Base-by-base conservation (phyloP, 2,888 invertebrate genomes). In the Drosophila greeni region DNA sequence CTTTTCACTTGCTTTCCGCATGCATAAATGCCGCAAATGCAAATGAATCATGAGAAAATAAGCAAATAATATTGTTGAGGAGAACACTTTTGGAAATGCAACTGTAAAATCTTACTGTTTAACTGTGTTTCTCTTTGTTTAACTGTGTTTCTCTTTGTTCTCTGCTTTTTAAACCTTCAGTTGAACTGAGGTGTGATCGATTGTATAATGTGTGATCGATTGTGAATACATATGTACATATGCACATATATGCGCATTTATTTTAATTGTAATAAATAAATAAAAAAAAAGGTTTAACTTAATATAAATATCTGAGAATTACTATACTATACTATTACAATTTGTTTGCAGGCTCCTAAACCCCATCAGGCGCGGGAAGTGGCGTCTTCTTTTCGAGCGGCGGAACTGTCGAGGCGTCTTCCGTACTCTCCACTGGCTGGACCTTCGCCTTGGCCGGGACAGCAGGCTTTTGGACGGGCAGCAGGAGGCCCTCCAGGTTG, bases 401-500 rank as follows among this genome's bases (percentile, higher is more conserved):
- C 8, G 40, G 58, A 8, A 9, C 31, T 3, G n/a, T 9, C 20
- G 14, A 9, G n/a, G 6, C 14, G 5, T 12, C 12, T 12, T 7
- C 18, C 18, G 2, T 24, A 12, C 9, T 1, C 24, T 6, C 51
- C 4, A 26, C 24, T 51, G 34, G 12, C 5, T 26, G 12, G n/a
- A 16, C 3, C 36, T 53, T 55, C n/a, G 12, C 18, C 34, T 36
- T n/a, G 14, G 48, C 29, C 5, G 55, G 33, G 1, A 6, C 20
- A 14, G 12, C 16, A 65, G 36, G 31, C 33, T 24, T 68, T 42
- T 18, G 69, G 47, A 24, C 45, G 65, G 49, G 73, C 64, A 55
- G 57, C 74, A 36, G 67, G 58, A 66, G 67, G 61, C 6, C 69
- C 65, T 45, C 62, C n/a, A 69, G 36, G 16, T 47, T 52, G 16